Base-by-base conservation (phyloP, 2,888 invertebrate genomes). In the Koerneria pararmatus region DNA sequence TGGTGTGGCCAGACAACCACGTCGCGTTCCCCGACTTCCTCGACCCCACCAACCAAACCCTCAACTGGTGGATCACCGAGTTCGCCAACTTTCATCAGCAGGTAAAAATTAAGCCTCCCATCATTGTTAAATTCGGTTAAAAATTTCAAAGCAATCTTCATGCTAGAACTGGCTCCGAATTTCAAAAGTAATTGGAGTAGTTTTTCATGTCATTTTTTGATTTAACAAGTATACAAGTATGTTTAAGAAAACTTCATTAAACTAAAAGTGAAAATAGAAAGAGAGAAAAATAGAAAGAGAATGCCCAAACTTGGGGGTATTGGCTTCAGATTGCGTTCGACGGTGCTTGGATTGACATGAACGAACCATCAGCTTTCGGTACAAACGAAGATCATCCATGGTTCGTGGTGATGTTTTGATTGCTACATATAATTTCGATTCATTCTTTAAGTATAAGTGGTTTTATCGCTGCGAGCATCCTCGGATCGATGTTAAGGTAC, bases 291-390 rank as follows among this genome's bases (percentile, higher is more conserved):
- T n/a, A n/a, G n/a, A n/a, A n/a, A n/a, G n/a, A n/a, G n/a, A n/a
- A n/a, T n/a, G n/a, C n/a, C n/a, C n/a, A n/a, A n/a, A n/a, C n/a
- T n/a, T n/a, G n/a, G n/a, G n/a, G n/a, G n/a, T n/a, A n/a, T 60
- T 34, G 22, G 11, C 29, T 57, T 31, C 53, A 76, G 67, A 85
- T 91, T 60, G 84, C 87, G 2, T 91, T 88, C 78, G 92, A 93
- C 80, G 92, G 92, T 15, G 89, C 89, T 53, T 92, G 92, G 92
- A 90, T 92, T 76, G 91, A 92, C 79, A 92, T 92, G 92, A 92
- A 92, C 85, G 92, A 92, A 82, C 91, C 91, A 0, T 90, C 91
- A 0, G 91, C 91, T 85, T 91, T 92, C 85, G 85, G 72, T 31
- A 82, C 80, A 0, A 81, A 80, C 67, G 73, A 76, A 19, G 63